Evolutionary conservation across 1,140 invertebrate species (phyloP).

Genomic region (Aphaenogaster rudis): DNA sequence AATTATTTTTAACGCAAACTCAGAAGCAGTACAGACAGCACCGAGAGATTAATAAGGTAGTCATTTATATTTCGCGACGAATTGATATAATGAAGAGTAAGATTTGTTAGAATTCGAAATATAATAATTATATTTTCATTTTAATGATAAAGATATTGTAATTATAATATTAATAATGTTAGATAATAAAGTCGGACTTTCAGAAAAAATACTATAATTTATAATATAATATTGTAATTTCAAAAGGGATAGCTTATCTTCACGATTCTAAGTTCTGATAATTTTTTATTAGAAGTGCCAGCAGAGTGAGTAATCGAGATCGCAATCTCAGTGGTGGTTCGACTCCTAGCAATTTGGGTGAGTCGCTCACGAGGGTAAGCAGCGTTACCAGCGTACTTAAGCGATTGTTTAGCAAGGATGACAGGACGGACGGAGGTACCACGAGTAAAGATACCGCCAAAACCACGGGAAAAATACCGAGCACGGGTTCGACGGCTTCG

Average conservation of each 20-base stretch:
- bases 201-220: neutral
- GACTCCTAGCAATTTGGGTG: conserved; percentile 83
- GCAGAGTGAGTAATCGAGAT: conserved; percentile 83
- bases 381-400: conserved; percentile 92
- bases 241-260: neutral
- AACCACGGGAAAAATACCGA: conserved; percentile 80
- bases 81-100: neutral
- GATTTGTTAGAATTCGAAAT: neutral
- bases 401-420: conserved; percentile 92
- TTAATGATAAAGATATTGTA: neutral
- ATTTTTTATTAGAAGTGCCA: conserved; percentile 80
- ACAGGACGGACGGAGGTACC: conserved; percentile 83
- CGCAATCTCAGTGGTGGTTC: conserved; percentile 82
- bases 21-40: conserved; percentile 30
- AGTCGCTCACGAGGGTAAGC: conserved; percentile 90
- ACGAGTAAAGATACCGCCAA: conserved; percentile 70
- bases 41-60: conserved; percentile 42
- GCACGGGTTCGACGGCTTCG: conserved; percentile 81
- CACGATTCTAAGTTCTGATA: neutral
- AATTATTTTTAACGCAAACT: conserved; percentile 28
- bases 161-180: neutral
- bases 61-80: neutral
- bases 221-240: neutral
- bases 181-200: neutral
- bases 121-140: conserved; percentile 11